These are phyloP conservation scores for Hydriomena furcata DNA, from an alignment of 2,888 invertebrate species.

Conservation along the genomic window DNA sequence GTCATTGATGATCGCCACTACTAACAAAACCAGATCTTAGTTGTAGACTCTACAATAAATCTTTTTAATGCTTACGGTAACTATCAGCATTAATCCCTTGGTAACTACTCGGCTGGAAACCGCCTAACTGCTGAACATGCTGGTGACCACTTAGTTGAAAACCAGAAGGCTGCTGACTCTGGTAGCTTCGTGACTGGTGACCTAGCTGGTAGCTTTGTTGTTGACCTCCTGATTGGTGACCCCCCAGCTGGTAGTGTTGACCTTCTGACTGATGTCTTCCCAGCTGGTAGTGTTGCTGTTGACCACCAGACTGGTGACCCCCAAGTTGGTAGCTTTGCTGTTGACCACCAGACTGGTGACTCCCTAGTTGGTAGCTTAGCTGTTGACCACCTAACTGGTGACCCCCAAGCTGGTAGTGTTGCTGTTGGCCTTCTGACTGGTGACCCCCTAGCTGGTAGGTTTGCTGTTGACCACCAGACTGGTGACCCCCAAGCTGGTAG, in stretches of 20 bases:
- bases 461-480: neutral
- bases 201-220: neutral
- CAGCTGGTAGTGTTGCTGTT: neutral
- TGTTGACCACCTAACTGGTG: neutral
- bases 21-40: neutral
- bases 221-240: slow-evolving; percentile 2
- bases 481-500: slow-evolving; percentile 3
- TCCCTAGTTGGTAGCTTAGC: neutral
- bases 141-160: neutral
- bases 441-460: neutral
- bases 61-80: slow-evolving; percentile 13
- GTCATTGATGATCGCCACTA: too few relatives aligned
- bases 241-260: neutral
- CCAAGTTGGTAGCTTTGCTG: neutral
- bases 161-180: slow-evolving; percentile 2
- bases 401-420: neutral
- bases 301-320: slow-evolving; percentile 2
- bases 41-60: neutral
- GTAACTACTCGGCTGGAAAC: slow-evolving; percentile 9
- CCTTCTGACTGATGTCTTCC: neutral
- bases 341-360: slow-evolving; percentile 4
- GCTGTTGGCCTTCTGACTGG: slow-evolving; percentile 1
- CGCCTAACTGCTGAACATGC: neutral
- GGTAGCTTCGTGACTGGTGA: neutral
- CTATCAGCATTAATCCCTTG: slow-evolving; percentile 6